These are phyloP conservation scores for Drosophila kurseongensis DNA, from an alignment of 1,140 invertebrate genomes.

Conservation along the genomic window DNA sequence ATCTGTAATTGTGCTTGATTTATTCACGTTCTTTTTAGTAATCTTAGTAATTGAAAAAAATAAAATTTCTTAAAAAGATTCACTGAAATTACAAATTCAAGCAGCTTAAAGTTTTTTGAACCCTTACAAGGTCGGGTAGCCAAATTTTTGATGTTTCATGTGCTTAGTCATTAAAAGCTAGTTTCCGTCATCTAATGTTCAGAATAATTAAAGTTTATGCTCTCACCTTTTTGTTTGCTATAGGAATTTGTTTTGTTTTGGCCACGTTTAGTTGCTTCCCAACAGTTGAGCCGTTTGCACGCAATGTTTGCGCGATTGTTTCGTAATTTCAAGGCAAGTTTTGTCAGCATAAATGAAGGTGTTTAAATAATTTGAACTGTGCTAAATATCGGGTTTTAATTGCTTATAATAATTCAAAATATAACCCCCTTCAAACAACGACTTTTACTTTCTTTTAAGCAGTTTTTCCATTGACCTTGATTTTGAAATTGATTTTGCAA, in stretches of 20 bases:
- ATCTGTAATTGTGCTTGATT: no score
- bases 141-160: slow-evolving; percentile 16
- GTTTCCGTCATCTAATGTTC: slow-evolving; percentile 38
- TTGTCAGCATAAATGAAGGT: background rate
- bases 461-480: slow-evolving; percentile 37
- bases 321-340: slow-evolving; percentile 78
- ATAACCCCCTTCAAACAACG: background rate
- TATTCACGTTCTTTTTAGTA: no score
- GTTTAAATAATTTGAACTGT: background rate
- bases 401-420: background rate
- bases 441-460: slow-evolving; percentile 28
- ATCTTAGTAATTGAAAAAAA: no score
- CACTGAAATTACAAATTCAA: background rate
- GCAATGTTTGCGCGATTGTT: slow-evolving; percentile 71
- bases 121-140: slow-evolving; percentile 30
- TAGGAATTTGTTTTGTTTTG: slow-evolving; percentile 51
- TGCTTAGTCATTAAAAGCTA: slow-evolving; percentile 32
- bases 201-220: slow-evolving; percentile 34
- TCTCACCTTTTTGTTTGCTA: slow-evolving; percentile 25
- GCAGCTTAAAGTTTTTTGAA: slow-evolving; percentile 37
- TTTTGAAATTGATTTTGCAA: slow-evolving; percentile 43
- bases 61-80: background rate
- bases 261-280: slow-evolving; percentile 65
- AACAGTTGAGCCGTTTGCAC: slow-evolving; percentile 48
- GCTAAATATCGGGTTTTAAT: no score